phyloP scores from a whole-genome alignment of 2,113 vertebrate genomes.

The Aldabrachelys gigantea region DNA sequence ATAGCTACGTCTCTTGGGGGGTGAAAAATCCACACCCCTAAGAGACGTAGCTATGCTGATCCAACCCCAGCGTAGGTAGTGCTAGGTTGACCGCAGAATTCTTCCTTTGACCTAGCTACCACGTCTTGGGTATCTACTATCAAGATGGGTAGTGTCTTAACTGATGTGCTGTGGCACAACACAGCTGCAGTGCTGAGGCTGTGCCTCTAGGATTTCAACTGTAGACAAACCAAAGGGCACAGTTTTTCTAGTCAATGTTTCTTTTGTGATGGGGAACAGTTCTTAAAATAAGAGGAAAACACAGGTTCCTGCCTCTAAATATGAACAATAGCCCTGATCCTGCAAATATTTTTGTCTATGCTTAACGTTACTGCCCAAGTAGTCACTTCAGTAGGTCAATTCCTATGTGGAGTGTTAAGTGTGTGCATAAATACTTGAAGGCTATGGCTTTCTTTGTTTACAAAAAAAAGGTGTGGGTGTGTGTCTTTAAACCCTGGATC shows the following conservation, averaged over 20 bases:
- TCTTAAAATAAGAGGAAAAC: not conserved
- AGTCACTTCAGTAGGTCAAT: not conserved
- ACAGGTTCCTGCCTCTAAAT: not conserved
- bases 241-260: not conserved
- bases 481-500: not conserved
- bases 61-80: not conserved
- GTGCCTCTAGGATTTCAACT: not conserved
- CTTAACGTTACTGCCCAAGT: not conserved
- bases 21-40: not conserved
- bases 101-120: not conserved
- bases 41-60: not conserved
- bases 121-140: not conserved
- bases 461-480: not conserved
- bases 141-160: not conserved
- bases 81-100: not conserved
- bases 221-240: not conserved
- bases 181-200: not conserved
- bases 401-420: not conserved
- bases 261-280: not conserved
- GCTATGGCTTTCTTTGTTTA: not conserved
- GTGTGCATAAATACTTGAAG: not conserved
- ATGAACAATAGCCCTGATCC: not conserved
- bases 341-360: not conserved
- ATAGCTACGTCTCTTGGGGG: not conserved
- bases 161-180: not conserved